Base-by-base conservation (phyloP, 2,888 invertebrate species). In the Lottia scabra region DNA sequence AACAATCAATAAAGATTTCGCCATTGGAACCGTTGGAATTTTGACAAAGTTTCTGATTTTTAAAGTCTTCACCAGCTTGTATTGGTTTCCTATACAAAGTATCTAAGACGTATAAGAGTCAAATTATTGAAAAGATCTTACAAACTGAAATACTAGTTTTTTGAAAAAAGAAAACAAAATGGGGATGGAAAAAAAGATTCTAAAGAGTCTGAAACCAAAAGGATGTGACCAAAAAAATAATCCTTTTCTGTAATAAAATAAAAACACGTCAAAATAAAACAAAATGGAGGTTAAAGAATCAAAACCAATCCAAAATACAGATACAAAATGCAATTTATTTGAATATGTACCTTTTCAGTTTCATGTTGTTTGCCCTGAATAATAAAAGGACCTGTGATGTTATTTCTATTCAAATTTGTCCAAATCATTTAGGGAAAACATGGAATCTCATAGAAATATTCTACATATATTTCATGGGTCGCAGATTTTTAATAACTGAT, bases 191-290 rank as follows among this genome's bases (percentile, higher is more conserved):
- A n/a, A 65, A n/a, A 48, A 26, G 19, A 19, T 48, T 48, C 26
- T 43, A 16, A 30, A 8, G 43, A 66, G 38, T 26, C 44, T 19
- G 38, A 30, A 45, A 23, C 63, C 13, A 65, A 19, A n/a, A 45
- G 23, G 16, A 45, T 5, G 46, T 95, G 16, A 95, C 96, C 90
- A 96, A 96, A 8, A 95, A 95, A 73, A 96, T n/a, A 63, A 19
- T 5, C 27, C 19, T 26, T 27, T 56, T 27, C 38, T 13, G 43
- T 19, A 48, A 30, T 8, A 27, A 63, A 12, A n/a, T 38, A 43
- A 38, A 64, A 45, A 48, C 10, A 63, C 45, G 10, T 38, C 27
- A 30, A 15, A 63, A 45, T 15, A 43, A 43, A 67, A 46, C 26
- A 26, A 65, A 65, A 38, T 43, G 27, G 46, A 38, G 38, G 38